Evolutionary conservation across 1,140 invertebrate genomes (phyloP).

Genomic region (Drosophila takahashii): DNA sequence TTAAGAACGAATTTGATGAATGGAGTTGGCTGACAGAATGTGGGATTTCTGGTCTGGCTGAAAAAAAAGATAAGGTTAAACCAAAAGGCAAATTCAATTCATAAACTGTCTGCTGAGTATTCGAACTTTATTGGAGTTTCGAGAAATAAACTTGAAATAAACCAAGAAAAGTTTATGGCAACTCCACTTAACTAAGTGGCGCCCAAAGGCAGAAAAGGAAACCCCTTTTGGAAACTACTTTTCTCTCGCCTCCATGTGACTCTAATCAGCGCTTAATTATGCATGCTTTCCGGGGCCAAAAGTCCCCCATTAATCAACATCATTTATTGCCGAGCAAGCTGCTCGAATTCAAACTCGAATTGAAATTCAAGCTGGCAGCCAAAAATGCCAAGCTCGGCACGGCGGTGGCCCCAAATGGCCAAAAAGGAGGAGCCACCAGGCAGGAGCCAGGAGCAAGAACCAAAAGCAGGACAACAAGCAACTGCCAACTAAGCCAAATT

Average conservation of each 20-base stretch:
- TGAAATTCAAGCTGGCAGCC: slow-evolving; percentile 52
- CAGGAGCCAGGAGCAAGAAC: slow-evolving; percentile 1
- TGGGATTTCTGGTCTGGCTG: not conserved
- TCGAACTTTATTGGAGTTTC: not conserved
- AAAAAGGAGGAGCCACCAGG: slow-evolving; percentile 9
- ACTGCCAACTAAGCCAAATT: slow-evolving; percentile 78
- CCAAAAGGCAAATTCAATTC: not conserved
- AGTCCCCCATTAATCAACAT: slow-evolving; percentile 64
- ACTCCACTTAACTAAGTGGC: slow-evolving; percentile 16
- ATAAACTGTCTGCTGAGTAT: slow-evolving; percentile 6
- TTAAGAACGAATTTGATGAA: slow-evolving; percentile 37
- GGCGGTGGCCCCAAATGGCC: slow-evolving; percentile 50
- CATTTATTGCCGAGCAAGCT: slow-evolving; percentile 61
- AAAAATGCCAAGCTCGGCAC: slow-evolving; percentile 16
- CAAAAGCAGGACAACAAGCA: slow-evolving; percentile 41
- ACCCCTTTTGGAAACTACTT: slow-evolving; percentile 20
- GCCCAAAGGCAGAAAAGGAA: not conserved
- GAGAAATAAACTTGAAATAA: slow-evolving; percentile 15
- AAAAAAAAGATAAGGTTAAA: slow-evolving; percentile 8
- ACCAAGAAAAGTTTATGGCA: slow-evolving; percentile 14
- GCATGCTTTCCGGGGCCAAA: slow-evolving; percentile 48
- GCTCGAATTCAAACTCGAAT: slow-evolving; percentile 61
- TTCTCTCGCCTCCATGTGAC: slow-evolving; percentile 20
- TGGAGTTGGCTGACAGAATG: slow-evolving; percentile 22
- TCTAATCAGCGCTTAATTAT: slow-evolving; percentile 70